A percentile compares a stretch with the other conserved stretches of the same genome.
Conservation (phyloP, 2,888 invertebrate species). For the Agrochola lota region DNA sequence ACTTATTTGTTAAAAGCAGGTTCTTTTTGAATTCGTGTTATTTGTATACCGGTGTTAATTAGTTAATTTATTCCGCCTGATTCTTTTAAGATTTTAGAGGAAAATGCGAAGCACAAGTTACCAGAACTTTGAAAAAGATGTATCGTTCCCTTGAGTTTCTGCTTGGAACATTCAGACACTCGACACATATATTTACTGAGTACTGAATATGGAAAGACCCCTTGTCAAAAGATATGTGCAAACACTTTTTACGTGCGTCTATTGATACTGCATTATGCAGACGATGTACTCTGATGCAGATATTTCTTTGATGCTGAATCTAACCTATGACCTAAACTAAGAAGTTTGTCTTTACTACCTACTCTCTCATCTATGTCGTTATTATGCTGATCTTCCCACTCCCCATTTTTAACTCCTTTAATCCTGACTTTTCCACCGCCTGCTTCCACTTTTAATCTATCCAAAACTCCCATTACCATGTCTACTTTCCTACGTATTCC, state of each 20-base stretch:
- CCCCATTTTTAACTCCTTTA: neutral
- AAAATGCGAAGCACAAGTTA: neutral
- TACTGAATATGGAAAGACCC: neutral
- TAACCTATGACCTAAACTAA: neutral
- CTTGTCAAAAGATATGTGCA: neutral
- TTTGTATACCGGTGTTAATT: slow-evolving; percentile 15
- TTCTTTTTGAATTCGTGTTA: neutral
- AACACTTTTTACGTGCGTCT: neutral
- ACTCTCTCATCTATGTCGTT: neutral
- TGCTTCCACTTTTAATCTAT: neutral
- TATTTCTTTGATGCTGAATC: neutral
- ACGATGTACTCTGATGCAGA: neutral
- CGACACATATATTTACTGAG: neutral
- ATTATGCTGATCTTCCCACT: neutral
- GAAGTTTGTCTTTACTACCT: neutral
- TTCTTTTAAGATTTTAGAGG: neutral
- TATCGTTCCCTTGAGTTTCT: neutral
- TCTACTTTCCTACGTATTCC: neutral
- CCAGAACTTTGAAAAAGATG: neutral
- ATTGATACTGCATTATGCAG: neutral
- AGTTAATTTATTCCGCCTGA: neutral
- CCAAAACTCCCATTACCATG: neutral
- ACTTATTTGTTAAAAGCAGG: slow-evolving; percentile 33
- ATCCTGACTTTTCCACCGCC: neutral
- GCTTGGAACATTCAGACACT: neutral